Conservation (phyloP, 2,888 invertebrate species). For the Nineta flava region DNA sequence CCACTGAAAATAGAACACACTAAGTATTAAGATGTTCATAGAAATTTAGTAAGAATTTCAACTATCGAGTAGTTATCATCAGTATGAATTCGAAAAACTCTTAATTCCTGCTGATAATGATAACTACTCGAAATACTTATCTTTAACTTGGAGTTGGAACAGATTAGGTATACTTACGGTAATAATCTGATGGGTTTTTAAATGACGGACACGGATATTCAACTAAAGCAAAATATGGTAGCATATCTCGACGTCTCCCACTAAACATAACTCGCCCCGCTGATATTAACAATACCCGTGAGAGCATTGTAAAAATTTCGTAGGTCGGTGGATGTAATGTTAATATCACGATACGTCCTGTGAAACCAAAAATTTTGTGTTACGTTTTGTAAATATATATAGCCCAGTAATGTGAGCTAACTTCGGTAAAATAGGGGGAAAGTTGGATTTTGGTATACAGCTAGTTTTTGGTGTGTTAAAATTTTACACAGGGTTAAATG, state of each 20-base stretch:
- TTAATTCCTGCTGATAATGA: too few species aligned
- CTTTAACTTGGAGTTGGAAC: too few species aligned
- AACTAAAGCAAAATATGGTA: conserved; percentile 71
- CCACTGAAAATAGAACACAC: conserved; percentile 44
- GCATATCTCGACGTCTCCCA: conserved; percentile 75
- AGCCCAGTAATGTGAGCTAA: too few species aligned
- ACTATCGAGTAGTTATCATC: background rate
- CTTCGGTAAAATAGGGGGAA: too few species aligned
- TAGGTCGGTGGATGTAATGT: conserved; percentile 89
- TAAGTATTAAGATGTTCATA: background rate
- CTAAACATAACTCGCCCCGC: conserved; percentile 86
- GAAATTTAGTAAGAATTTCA: background rate
- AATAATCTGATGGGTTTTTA: conserved; percentile 94
- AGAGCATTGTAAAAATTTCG: conserved; percentile 88
- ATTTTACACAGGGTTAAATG: too few species aligned
- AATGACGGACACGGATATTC: conserved; percentile 93
- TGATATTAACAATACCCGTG: conserved; percentile 70
- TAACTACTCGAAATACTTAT: too few species aligned
- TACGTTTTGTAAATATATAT: too few species aligned
- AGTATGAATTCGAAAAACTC: background rate
- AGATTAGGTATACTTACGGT: conserved; percentile 62
- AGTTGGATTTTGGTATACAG: background rate
- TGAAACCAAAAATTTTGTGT: conserved; percentile 6
- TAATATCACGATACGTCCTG: conserved; percentile 69
- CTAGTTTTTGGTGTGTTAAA: background rate